Base-by-base conservation (phyloP, 1,140 invertebrate species). In the Camponotus vicinus region DNA sequence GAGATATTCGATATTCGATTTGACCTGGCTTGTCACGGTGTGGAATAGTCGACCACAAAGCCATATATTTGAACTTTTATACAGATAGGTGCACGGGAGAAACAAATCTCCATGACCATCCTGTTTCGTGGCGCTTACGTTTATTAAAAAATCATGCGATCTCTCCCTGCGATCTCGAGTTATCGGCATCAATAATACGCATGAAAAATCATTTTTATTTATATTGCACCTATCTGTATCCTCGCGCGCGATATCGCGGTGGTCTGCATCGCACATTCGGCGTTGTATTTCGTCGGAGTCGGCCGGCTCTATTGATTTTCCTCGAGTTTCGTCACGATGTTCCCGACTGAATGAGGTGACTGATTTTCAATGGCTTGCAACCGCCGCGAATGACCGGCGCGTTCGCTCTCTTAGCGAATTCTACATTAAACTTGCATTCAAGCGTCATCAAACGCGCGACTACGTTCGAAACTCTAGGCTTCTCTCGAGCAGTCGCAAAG, bases 321-420 rank as follows among this genome's bases (percentile, higher is more conserved):
- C 79, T 52, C 82, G 66, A 67, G 86, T 88, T 86, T 78, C 86
- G 86, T 86, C 83, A 86, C 79, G 69, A 84, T 86, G 79, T 73
- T 45, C 82, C 21, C 71, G 61, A 84, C 42, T 88, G 87, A 88
- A 88, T 88, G 84, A 88, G 85, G 87, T 88, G 87, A 88, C 87
- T 88, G 84, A 88, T 88, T 88, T 88, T 88, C 87, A 88, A 88
- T 88, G 84, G 87, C 45, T 67, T 42, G 70, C 61, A 75, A 32
- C 66, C 45, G 59, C 27, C 77, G 49, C 80, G 87, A 88, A 88
- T 88, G 87, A 88, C 87, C 76, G 59, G 57, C 59, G 57, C 59
- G 69, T 66, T 73, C 32, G 67, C 79, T 75, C 79, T 83, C 79
- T 86, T 71, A 75, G 69, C 69, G 63, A 77, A 75, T 85, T 75